phyloP scores from a whole-genome alignment of 92 coral and sea anemone genomes.

The Heliopora coerulea region DNA sequence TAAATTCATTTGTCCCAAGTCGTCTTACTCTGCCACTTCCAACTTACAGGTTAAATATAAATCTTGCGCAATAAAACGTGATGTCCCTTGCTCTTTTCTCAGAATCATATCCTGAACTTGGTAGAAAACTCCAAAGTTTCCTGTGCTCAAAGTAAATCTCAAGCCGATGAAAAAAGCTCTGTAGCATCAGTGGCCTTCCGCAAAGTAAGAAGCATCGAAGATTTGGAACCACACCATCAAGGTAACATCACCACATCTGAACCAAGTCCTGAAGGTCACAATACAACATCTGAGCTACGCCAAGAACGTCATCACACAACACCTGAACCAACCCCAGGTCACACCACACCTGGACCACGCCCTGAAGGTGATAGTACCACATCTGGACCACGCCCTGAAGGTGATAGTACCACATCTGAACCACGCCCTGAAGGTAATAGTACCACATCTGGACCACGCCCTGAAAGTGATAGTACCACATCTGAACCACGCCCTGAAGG shows the following conservation, averaged over 20 bases:
- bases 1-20: too few relatives aligned
- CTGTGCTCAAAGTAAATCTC: too few relatives aligned
- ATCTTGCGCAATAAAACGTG: too few relatives aligned
- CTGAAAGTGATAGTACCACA: slow-evolving; percentile 11
- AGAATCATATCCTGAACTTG: neutral
- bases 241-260: slow-evolving; percentile 9
- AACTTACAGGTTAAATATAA: too few relatives aligned
- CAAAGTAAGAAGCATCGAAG: too few relatives aligned
- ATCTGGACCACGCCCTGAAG: slow-evolving; percentile 26
- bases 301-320: slow-evolving; percentile 15
- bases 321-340: slow-evolving; percentile 31
- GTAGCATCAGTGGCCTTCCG: too few relatives aligned
- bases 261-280: slow-evolving; percentile 20
- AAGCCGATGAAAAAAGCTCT: too few relatives aligned
- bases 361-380: slow-evolving; percentile 18
- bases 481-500: slow-evolving; percentile 29
- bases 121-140: neutral
- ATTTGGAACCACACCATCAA: slow-evolving; percentile 29
- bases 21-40: too few relatives aligned
- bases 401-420: slow-evolving; percentile 5
- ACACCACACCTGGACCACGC: slow-evolving; percentile 32
- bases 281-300: slow-evolving; percentile 8
- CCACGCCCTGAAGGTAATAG: slow-evolving; percentile 9
- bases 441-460: slow-evolving; percentile 35
- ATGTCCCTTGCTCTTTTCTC: neutral